Conservation (phyloP, 2,113 vertebrate genomes). For the Cebidichthys violaceus region DNA sequence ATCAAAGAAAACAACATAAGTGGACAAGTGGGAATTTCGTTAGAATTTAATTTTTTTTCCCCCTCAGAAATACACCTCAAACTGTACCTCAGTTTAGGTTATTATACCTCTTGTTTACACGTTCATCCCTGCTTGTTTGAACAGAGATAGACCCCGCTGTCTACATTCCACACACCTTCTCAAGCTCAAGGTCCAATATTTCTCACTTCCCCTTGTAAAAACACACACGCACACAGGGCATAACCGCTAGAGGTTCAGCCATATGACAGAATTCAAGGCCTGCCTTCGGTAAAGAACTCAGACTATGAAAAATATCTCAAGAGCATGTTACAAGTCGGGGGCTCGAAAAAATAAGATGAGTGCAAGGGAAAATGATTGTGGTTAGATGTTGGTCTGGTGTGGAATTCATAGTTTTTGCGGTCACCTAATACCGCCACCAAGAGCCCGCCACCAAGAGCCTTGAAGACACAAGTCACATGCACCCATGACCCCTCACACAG, state of each 20-base stretch:
- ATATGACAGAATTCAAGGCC: conserved; percentile 19
- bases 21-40: neutral
- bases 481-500: conserved; percentile 13
- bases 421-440: conserved; percentile 5
- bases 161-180: conserved; percentile 76
- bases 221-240: conserved; percentile 6
- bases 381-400: conserved; percentile 18
- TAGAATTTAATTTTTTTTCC: neutral
- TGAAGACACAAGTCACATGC: neutral
- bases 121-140: conserved; percentile 63
- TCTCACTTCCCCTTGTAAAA: conserved; percentile 55
- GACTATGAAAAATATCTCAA: conserved; percentile 38
- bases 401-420: conserved; percentile 23
- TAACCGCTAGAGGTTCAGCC: conserved; percentile 17
- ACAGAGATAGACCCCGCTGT: conserved; percentile 63
- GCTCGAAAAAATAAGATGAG: conserved; percentile 1
- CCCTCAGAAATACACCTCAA: conserved; percentile 10
- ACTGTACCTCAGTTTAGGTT: conserved; percentile 4
- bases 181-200: conserved; percentile 77
- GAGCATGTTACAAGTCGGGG: conserved; percentile 1
- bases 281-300: conserved; percentile 6
- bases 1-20: conserved; percentile 12
- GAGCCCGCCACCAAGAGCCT: conserved; percentile 1
- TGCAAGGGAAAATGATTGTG: neutral
- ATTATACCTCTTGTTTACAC: conserved; percentile 41